These are phyloP conservation scores for Musca domestica DNA, from an alignment of 1,140 invertebrate species.

Conservation along the genomic window DNA sequence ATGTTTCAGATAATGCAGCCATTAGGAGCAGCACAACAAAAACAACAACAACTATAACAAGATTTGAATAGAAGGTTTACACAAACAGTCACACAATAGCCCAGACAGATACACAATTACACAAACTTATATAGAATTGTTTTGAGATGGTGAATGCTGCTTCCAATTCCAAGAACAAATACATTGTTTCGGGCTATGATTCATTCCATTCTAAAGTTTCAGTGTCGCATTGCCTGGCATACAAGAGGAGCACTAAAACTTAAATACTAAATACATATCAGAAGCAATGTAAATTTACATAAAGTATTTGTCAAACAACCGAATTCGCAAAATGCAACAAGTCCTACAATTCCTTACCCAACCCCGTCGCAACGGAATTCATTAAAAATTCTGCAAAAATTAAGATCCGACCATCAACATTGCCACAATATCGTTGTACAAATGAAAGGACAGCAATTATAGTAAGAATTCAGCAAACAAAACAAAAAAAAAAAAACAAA, in stretches of 20 bases:
- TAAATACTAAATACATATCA: too few relatives aligned
- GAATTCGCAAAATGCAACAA: too few relatives aligned
- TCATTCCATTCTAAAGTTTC: background rate
- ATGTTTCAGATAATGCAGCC: slow-evolving; percentile 13
- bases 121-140: background rate
- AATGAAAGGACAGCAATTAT: background rate
- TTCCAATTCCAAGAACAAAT: background rate
- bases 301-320: too few relatives aligned
- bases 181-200: background rate
- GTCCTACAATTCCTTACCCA: too few relatives aligned
- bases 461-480: background rate
- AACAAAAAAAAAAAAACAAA: too few relatives aligned
- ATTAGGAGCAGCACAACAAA: slow-evolving; percentile 2
- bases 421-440: background rate
- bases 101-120: too few relatives aligned
- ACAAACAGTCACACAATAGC: background rate
- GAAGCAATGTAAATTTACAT: too few relatives aligned
- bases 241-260: too few relatives aligned
- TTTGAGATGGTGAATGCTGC: background rate
- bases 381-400: background rate
- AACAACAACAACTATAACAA: background rate
- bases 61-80: background rate
- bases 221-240: too few relatives aligned
- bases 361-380: too few relatives aligned
- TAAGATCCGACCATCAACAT: background rate